Percentiles rank a stretch among this genome's conserved stretches.
Evolutionary conservation across 2,113 vertebrate species (phyloP).

Genomic region (Lagenorhynchus albirostris): DNA sequence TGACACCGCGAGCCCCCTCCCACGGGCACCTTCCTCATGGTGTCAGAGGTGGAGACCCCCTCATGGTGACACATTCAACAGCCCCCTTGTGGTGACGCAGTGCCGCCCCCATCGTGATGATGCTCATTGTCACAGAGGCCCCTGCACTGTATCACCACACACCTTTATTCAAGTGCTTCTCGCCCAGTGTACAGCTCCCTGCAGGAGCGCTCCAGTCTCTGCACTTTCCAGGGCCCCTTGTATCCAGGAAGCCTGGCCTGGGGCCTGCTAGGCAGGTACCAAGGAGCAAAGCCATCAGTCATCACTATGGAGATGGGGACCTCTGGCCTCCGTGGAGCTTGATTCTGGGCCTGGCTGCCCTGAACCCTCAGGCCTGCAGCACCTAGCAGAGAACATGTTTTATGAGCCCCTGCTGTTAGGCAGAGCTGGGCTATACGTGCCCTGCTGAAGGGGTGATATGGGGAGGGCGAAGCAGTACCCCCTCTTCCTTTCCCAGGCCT

Average conservation of each 20-base stretch:
- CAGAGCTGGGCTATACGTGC: not conserved
- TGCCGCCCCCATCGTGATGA: accelerated
- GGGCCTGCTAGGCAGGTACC: not conserved
- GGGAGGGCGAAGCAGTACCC: too few relatives aligned
- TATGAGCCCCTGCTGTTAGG: not conserved
- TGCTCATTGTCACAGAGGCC: not conserved
- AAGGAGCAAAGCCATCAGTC: not conserved
- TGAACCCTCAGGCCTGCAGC: not conserved
- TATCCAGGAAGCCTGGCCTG: not conserved
- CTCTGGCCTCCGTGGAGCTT: not conserved
- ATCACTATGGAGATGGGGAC: not conserved
- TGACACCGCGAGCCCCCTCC: not conserved
- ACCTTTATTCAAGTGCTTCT: conserved; percentile 57
- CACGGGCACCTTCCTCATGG: not conserved
- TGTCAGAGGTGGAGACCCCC: not conserved
- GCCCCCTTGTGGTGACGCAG: not conserved
- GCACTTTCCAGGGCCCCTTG: not conserved
- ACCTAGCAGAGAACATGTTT: not conserved
- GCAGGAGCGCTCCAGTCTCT: not conserved
- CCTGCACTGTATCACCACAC: not conserved
- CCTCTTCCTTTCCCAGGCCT: not conserved
- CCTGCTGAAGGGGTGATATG: not conserved
- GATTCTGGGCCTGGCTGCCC: not conserved
- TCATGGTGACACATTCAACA: not conserved
- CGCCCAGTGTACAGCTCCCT: accelerated